phyloP scores from a whole-genome alignment of 2,113 vertebrate genomes.

The Hemibagrus wyckioides region DNA sequence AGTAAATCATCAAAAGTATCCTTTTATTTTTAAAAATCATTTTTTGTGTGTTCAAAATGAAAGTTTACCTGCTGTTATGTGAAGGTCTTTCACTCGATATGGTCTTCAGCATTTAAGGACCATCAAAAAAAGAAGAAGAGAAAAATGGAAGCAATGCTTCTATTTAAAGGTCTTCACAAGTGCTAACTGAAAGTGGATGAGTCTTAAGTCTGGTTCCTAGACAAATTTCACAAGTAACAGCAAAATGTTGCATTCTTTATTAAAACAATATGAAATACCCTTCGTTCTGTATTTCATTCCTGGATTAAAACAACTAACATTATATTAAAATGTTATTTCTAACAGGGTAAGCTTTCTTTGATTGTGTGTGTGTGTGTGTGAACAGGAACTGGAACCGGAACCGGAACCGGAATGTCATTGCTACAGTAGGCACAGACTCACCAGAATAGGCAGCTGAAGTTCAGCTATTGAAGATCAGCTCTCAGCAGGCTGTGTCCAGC shows the following conservation, averaged over 20 bases:
- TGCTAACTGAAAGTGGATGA: neutral
- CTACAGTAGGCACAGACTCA: neutral
- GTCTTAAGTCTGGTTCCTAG: no score
- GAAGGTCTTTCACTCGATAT: neutral
- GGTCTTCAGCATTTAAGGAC: neutral
- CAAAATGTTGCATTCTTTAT: neutral
- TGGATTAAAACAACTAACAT: neutral
- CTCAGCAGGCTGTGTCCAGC: neutral
- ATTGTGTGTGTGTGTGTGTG: neutral
- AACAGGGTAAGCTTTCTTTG: neutral
- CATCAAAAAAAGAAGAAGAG: neutral
- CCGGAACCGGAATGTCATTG: no score
- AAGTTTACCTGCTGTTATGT: neutral
- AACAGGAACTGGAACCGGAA: neutral
- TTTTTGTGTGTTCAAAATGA: neutral
- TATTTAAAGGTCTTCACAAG: neutral
- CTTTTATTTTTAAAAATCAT: neutral
- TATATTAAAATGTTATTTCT: no score
- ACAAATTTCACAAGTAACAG: neutral
- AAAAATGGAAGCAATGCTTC: neutral
- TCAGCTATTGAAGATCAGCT: no score
- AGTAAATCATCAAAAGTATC: neutral
- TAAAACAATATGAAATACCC: neutral
- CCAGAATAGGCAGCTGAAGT: neutral
- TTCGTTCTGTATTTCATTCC: neutral